These are phyloP conservation scores for Orchesella cincta DNA, from an alignment of 1,140 invertebrate genomes.

Conservation along the genomic window DNA sequence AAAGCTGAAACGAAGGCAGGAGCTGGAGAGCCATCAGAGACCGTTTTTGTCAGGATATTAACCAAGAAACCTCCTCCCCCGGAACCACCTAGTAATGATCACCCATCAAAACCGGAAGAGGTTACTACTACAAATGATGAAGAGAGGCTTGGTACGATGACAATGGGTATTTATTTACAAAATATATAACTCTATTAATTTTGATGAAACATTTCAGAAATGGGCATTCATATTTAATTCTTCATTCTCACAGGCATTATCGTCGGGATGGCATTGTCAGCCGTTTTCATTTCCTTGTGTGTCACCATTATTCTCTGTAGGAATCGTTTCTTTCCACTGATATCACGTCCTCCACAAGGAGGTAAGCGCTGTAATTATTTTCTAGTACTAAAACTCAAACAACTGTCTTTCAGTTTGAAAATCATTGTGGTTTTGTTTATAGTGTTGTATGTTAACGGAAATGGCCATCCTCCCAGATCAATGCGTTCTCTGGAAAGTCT, in stretches of 20 bases:
- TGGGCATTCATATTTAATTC: not conserved
- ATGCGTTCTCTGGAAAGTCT: constrained; percentile 42
- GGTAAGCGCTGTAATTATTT: constrained; percentile 18
- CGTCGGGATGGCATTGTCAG: constrained; percentile 33
- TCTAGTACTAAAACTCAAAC: not conserved
- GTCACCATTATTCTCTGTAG: constrained; percentile 43
- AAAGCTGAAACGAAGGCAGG: constrained; percentile 45
- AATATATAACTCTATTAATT: not conserved
- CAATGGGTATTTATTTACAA: not conserved
- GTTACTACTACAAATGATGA: not conserved
- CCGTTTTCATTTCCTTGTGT: constrained; percentile 42
- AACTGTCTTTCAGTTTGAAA: not conserved
- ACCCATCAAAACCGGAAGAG: not conserved
- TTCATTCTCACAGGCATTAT: constrained; percentile 38
- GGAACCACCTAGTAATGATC: not conserved
- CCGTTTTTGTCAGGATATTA: constrained; percentile 34
- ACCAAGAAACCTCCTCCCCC: not conserved
- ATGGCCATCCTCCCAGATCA: constrained; percentile 40
- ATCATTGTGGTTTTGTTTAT: not conserved
- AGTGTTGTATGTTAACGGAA: constrained; percentile 33
- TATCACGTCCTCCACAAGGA: constrained; percentile 9
- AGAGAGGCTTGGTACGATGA: not conserved
- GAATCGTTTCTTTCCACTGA: constrained; percentile 44
- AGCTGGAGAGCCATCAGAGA: constrained; percentile 24
- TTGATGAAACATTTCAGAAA: constrained; percentile 2